Conservation (phyloP, 2,113 vertebrate species). For the Sula dactylatra region DNA sequence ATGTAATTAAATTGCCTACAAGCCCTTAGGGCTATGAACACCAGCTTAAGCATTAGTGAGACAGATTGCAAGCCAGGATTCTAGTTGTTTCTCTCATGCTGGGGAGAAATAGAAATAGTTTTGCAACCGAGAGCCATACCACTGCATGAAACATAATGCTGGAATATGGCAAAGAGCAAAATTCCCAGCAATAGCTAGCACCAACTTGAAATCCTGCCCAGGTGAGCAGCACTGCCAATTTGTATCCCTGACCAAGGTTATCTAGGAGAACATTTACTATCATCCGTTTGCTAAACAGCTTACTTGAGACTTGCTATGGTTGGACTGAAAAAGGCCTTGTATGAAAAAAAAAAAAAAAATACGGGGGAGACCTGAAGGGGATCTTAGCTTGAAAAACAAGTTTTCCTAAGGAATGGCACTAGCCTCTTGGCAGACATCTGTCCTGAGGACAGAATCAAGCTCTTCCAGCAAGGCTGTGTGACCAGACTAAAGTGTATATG, state of each 20-base stretch:
- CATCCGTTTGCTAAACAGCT: neutral
- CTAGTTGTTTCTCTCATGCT: neutral
- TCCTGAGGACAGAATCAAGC: neutral
- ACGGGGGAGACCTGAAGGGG: neutral
- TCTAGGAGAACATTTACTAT: neutral
- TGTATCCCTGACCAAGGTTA: neutral
- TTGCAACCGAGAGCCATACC: neutral
- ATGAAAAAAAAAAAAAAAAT: neutral
- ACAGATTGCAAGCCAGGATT: constrained; percentile 52
- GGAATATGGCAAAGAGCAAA: neutral
- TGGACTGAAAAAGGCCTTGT: neutral
- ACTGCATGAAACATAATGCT: neutral
- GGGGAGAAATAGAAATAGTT: constrained; percentile 4
- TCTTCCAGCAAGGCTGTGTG: neutral
- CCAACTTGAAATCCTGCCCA: neutral
- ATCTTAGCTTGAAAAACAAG: neutral
- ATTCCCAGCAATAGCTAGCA: neutral
- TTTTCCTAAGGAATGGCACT: neutral
- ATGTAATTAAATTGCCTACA: constrained; percentile 63
- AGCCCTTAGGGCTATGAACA: constrained; percentile 33
- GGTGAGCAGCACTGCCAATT: neutral
- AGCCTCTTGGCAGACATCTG: neutral
- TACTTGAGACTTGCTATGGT: neutral
- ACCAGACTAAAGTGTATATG: neutral
- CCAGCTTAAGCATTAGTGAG: constrained; percentile 63